These are phyloP conservation scores for Chaenogobius annularis DNA, from an alignment of 2,113 vertebrate species.

Conservation along the genomic window DNA sequence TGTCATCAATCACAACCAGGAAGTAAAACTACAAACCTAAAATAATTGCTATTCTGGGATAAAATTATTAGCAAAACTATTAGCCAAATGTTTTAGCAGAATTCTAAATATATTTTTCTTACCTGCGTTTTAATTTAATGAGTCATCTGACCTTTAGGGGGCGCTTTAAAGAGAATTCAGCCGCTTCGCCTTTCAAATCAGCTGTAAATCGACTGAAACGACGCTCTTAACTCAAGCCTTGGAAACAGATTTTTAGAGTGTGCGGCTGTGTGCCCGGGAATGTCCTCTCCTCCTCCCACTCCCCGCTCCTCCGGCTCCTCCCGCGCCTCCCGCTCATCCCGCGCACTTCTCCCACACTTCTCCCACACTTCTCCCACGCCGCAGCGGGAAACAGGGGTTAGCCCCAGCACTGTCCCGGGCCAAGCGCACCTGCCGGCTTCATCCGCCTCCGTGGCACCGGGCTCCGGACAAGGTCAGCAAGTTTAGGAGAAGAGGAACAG, in stretches of 20 bases:
- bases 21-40: too few relatives aligned
- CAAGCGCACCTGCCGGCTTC: slow-evolving; percentile 19
- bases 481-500: slow-evolving; percentile 9
- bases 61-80: too few relatives aligned
- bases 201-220: too few relatives aligned
- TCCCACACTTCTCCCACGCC: slow-evolving; percentile 63
- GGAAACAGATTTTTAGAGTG: background rate
- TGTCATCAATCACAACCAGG: too few relatives aligned
- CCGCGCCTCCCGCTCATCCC: slow-evolving; percentile 30
- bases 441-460: slow-evolving; percentile 37
- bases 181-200: too few relatives aligned
- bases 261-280: slow-evolving; percentile 58
- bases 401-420: slow-evolving; percentile 49
- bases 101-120: too few relatives aligned
- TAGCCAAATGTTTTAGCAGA: too few relatives aligned
- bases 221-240: too few relatives aligned
- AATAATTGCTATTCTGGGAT: too few relatives aligned
- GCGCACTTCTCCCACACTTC: slow-evolving; percentile 63
- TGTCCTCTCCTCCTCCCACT: slow-evolving; percentile 57
- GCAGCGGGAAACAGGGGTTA: slow-evolving; percentile 47
- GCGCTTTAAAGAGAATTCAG: too few relatives aligned
- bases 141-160: too few relatives aligned
- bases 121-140: too few relatives aligned
- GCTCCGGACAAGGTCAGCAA: slow-evolving; percentile 61
- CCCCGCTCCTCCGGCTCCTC: slow-evolving; percentile 38